Evolutionary conservation across 2,113 vertebrate genomes (phyloP).

Genomic region (Paradisaea rubra): DNA sequence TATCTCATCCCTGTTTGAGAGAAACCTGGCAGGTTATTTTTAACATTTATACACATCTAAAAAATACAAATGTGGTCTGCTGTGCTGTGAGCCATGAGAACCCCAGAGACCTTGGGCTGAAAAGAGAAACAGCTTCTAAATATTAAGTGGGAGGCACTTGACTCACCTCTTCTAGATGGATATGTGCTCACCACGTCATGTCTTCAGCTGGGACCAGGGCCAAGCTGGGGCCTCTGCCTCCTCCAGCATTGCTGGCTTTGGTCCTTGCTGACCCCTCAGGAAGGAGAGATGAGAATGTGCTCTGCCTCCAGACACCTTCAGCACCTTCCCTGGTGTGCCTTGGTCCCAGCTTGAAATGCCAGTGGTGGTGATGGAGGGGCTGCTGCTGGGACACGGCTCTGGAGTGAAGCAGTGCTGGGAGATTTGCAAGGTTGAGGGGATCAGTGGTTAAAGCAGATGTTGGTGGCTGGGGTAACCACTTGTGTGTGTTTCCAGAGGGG

Average conservation of each 20-base stretch:
- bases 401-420: neutral
- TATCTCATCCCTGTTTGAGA: slow-evolving; percentile 6
- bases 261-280: neutral
- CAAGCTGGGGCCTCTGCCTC: neutral
- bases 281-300: neutral
- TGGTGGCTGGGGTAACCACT: neutral
- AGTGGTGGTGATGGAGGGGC: neutral
- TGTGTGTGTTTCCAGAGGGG: neutral
- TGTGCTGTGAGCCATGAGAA: neutral
- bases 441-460: neutral
- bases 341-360: neutral
- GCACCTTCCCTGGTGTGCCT: neutral
- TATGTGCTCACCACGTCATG: neutral
- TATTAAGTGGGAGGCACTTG: slow-evolving; percentile 18
- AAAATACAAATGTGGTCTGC: slow-evolving; percentile 5
- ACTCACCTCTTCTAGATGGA: neutral
- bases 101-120: neutral
- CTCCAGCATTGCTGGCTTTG: neutral
- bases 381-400: accelerated
- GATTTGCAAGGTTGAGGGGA: neutral
- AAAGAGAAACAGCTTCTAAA: slow-evolving; percentile 50
- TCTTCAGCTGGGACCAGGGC: neutral
- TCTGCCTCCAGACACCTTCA: neutral
- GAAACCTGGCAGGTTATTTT: neutral
- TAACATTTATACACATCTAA: neutral